Evolutionary conservation across 2,113 vertebrate species (phyloP).

Genomic region (Galemys pyrenaicus): DNA sequence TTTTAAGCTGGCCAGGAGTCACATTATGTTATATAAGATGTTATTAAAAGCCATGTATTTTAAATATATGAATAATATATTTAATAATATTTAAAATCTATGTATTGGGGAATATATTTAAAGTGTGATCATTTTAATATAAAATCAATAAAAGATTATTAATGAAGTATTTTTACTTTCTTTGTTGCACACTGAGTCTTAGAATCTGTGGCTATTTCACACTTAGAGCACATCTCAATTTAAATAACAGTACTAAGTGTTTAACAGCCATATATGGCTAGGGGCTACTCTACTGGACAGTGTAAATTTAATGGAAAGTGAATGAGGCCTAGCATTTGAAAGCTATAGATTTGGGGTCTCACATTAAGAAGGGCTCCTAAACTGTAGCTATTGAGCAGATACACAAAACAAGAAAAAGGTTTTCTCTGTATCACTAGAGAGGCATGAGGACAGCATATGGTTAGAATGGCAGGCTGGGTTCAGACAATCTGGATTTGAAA

Average conservation of each 20-base stretch:
- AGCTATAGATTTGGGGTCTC: background rate
- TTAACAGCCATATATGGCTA: background rate
- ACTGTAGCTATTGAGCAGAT: background rate
- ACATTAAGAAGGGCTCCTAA: background rate
- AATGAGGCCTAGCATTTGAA: background rate
- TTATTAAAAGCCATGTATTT: no score
- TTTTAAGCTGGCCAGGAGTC: background rate
- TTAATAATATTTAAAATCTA: no score
- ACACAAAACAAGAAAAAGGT: background rate
- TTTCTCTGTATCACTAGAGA: background rate
- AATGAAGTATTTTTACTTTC: background rate
- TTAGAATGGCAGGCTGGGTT: background rate
- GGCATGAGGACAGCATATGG: background rate
- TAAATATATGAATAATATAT: no score
- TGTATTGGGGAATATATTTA: no score
- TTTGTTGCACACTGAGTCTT: background rate
- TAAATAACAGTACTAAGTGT: background rate
- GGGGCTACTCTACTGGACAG: background rate
- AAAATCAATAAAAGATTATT: background rate
- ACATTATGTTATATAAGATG: no score
- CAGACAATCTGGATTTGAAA: background rate
- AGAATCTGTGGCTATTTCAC: background rate
- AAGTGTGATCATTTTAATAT: constrained; percentile 4
- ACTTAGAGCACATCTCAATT: background rate
- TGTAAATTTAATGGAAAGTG: background rate